Evolutionary conservation across 2,888 invertebrate species (phyloP).

Genomic region (Scaptomyza parva): DNA sequence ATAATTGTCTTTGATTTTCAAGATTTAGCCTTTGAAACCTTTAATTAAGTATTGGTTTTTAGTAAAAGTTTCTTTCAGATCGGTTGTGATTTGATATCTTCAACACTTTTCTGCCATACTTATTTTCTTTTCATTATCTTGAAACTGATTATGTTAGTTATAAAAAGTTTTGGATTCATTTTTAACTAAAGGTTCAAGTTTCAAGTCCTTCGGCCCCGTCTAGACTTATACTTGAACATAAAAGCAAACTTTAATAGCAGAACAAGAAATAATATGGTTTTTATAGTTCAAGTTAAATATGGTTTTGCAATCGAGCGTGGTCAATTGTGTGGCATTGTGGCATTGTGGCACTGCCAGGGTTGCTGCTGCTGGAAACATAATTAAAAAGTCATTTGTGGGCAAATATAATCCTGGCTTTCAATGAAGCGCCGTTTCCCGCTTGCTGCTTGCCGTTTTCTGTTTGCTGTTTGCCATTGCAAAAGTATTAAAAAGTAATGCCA

Average conservation of each 20-base stretch:
- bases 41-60: no score
- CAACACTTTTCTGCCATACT: neutral
- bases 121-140: neutral
- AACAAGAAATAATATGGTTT: conserved; percentile 47
- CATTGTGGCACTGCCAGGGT: conserved; percentile 29
- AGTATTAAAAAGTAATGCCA: conserved; percentile 68
- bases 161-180: neutral
- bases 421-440: conserved; percentile 18
- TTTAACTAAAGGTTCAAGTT: neutral
- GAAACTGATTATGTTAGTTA: conserved; percentile 8
- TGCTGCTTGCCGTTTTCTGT: neutral
- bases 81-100: no score
- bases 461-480: neutral
- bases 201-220: conserved; percentile 35
- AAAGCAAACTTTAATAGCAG: conserved; percentile 66
- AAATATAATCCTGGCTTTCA: conserved; percentile 57
- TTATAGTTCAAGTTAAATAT: conserved; percentile 60
- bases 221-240: conserved; percentile 61
- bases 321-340: conserved; percentile 31
- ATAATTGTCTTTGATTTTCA: no score
- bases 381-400: conserved; percentile 59
- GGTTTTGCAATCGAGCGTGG: conserved; percentile 8
- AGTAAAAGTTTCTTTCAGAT: no score
- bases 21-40: no score
- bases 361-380: conserved; percentile 59